Evolutionary conservation across 2,113 vertebrate species (phyloP).

Genomic region (Corapipo altera): DNA sequence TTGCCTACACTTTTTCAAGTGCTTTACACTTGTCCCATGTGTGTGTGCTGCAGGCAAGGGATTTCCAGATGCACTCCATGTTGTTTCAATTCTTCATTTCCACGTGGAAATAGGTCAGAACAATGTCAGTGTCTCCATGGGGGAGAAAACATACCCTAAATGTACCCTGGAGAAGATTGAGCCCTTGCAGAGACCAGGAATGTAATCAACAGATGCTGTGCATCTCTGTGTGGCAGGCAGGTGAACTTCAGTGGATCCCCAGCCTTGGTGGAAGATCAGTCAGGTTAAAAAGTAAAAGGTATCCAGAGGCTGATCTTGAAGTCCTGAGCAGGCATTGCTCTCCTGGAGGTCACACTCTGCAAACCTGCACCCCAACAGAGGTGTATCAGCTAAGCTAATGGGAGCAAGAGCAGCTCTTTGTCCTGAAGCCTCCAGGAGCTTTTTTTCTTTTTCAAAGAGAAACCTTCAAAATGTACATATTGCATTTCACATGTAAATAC

Average conservation of each 20-base stretch:
- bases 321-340: background rate
- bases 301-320: background rate
- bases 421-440: background rate
- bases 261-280: background rate
- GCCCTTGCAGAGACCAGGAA: background rate
- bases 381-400: background rate
- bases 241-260: background rate
- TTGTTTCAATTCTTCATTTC: background rate
- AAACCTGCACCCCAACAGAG: background rate
- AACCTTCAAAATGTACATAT: background rate
- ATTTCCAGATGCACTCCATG: background rate
- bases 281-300: background rate
- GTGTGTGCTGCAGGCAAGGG: background rate
- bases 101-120: background rate
- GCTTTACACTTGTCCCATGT: background rate
- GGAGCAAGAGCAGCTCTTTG: background rate
- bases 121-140: background rate
- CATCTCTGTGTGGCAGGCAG: background rate
- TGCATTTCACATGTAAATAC: background rate
- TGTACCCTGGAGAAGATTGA: background rate
- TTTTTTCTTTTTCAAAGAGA: background rate
- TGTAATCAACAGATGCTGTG: background rate
- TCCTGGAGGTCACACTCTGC: background rate
- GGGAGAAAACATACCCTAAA: background rate
- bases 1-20: background rate